These are phyloP conservation scores for Trichonephila clavata DNA, from an alignment of 1,140 invertebrate species.

Conservation along the genomic window DNA sequence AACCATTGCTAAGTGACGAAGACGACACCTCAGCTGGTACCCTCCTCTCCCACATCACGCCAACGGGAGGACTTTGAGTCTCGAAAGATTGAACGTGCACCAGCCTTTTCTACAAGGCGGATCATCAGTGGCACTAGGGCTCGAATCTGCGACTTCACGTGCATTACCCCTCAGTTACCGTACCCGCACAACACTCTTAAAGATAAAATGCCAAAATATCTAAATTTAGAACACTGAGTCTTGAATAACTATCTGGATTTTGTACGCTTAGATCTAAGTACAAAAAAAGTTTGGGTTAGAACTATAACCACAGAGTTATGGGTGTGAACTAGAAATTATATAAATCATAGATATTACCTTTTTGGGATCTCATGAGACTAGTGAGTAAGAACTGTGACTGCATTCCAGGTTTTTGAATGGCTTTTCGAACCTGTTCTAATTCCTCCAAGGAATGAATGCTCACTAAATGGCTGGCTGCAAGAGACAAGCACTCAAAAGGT, in stretches of 20 bases:
- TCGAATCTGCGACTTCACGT: too few species aligned
- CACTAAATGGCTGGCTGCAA: conserved; percentile 45
- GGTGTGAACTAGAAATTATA: too few species aligned
- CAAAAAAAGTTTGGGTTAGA: neutral
- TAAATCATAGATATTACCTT: neutral
- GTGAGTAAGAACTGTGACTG: neutral
- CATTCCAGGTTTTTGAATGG: neutral
- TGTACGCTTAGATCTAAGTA: neutral
- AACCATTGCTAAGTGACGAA: too few species aligned
- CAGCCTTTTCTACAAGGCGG: too few species aligned
- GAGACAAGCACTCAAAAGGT: neutral
- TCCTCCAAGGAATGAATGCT: conserved; percentile 55
- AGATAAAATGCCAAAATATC: too few species aligned
- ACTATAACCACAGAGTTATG: neutral
- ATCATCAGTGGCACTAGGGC: too few species aligned
- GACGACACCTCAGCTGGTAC: too few species aligned
- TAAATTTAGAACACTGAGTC: neutral
- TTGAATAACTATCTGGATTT: neutral
- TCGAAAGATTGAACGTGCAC: too few species aligned
- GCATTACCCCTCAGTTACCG: too few species aligned
- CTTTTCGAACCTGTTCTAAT: neutral
- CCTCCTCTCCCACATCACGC: too few species aligned
- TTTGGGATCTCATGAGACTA: conserved; percentile 21
- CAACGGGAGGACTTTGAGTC: too few species aligned
- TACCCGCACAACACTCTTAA: too few species aligned